These are phyloP conservation scores for Cabera pusaria DNA, from an alignment of 2,888 invertebrate genomes.

Conservation along the genomic window DNA sequence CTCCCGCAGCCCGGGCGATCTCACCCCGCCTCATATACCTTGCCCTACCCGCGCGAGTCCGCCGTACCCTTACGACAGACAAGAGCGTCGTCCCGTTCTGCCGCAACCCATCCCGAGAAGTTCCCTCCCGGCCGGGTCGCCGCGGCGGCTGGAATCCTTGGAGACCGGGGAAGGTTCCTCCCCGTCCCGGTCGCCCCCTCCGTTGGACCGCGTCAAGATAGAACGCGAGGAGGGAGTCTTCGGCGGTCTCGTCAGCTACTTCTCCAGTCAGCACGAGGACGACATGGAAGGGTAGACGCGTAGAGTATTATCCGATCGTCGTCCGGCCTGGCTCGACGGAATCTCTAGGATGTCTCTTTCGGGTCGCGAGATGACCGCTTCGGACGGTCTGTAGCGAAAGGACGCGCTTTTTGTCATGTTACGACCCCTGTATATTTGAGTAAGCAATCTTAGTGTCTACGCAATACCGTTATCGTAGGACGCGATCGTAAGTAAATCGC, in stretches of 20 bases:
- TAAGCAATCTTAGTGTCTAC: too few relatives aligned
- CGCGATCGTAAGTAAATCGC: conserved; percentile 3
- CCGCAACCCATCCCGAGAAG: conserved; percentile 20
- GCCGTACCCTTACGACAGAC: too few relatives aligned
- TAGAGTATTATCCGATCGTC: too few relatives aligned
- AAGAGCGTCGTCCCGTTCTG: too few relatives aligned
- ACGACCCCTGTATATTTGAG: too few relatives aligned
- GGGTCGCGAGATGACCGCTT: not conserved
- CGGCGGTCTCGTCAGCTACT: conserved; percentile 95
- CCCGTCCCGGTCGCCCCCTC: conserved; percentile 24
- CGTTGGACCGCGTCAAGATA: conserved; percentile 17
- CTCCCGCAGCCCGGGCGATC: conserved; percentile 43
- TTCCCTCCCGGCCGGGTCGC: conserved; percentile 24
- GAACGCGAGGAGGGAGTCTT: conserved; percentile 88
- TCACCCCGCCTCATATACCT: too few relatives aligned
- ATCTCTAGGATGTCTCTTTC: not conserved
- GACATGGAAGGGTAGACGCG: conserved; percentile 86
- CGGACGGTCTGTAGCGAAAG: not conserved
- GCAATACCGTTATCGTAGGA: not conserved
- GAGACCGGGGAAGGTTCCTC: conserved; percentile 17
- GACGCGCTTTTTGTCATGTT: too few relatives aligned
- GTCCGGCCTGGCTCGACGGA: too few relatives aligned
- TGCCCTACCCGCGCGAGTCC: conserved; percentile 28
- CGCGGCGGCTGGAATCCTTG: conserved; percentile 10
- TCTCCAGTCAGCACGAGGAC: conserved; percentile 94